Base-by-base conservation (phyloP, 2,113 vertebrate species). In the Oriolus oriolus region DNA sequence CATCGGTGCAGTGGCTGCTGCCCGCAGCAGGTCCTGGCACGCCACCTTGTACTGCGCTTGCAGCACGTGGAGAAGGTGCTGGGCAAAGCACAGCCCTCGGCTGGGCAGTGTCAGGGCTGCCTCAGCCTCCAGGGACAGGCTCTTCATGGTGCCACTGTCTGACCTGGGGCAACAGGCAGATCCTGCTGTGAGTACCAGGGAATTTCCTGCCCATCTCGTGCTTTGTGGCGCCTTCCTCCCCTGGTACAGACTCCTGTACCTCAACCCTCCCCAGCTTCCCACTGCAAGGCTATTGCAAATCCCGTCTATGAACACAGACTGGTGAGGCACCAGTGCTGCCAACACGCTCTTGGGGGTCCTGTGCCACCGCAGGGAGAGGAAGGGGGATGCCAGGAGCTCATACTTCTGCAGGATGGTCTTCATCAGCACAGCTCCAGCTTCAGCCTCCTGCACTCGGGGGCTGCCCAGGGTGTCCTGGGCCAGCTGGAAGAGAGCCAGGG, bases 401-500 rank as follows among this genome's bases (percentile, higher is more conserved):
- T 97, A 99, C 99, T 98, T 99, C 83, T 98, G 98, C 52, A 98
- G 95, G n/a, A 99, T 96, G 13, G 98, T 97, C 91, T 98, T 98
- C 93, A 98, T 96, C 94, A 99, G 90, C 84, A 99, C 90, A 0
- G 99, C 98, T 77, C 98, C 99, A 22, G 98, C 98, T 96, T 99
- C 99, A 70, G 98, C 98, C 84, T 99, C 98, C 61, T 98, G 98
- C 53, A 99, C 98, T 11, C 98, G 97, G 2, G 99, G 98, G 80
- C 99, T 99, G 96, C 97, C 83, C 61, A 99, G 78, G 17, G 97
- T 94, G 13, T 97, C 94, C 64, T 97, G 95, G 52, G 98, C 97
- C 56, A 97, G 96, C 21, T 93, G 69, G 30, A 98, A 97, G 44
- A 99, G 88, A 63, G 96, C 95, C 39, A 84, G 64, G 21, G 94